phyloP scores from a whole-genome alignment of 2,113 vertebrate genomes.

The Boleophthalmus pectinirostris region DNA sequence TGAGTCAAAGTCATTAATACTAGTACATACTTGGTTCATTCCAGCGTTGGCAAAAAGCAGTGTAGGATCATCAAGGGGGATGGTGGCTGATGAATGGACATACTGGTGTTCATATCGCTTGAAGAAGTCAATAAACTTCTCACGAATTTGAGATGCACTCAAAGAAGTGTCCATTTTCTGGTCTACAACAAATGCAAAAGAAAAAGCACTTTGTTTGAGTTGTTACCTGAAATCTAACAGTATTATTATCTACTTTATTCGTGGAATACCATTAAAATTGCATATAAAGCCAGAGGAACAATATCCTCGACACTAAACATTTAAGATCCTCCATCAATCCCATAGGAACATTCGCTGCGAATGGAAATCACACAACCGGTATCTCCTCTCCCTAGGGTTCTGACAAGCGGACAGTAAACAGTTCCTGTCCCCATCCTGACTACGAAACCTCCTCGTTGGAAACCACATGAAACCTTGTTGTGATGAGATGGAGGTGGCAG shows the following conservation, averaged over 20 bases:
- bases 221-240: not conserved
- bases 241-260: not conserved
- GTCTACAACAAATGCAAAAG: slow-evolving; percentile 20
- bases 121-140: slow-evolving; percentile 95
- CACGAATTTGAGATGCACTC: slow-evolving; percentile 88
- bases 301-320: not conserved
- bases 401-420: slow-evolving; percentile 53
- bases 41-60: slow-evolving; percentile 97
- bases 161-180: slow-evolving; percentile 82
- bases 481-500: slow-evolving; percentile 32
- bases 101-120: slow-evolving; percentile 85
- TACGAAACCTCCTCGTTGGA: slow-evolving; percentile 26
- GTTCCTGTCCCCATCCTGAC: slow-evolving; percentile 45
- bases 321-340: not conserved
- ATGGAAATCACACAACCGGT: slow-evolving; percentile 37
- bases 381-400: slow-evolving; percentile 14
- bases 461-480: slow-evolving; percentile 23
- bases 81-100: slow-evolving; percentile 90
- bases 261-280: not conserved
- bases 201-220: not conserved
- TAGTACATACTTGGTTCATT: slow-evolving; percentile 93
- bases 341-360: slow-evolving; percentile 5
- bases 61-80: slow-evolving; percentile 95
- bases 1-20: not conserved
- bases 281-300: not conserved